These are phyloP conservation scores for Drosophila tsacasi DNA, from an alignment of 1,140 invertebrate genomes.

Conservation along the genomic window DNA sequence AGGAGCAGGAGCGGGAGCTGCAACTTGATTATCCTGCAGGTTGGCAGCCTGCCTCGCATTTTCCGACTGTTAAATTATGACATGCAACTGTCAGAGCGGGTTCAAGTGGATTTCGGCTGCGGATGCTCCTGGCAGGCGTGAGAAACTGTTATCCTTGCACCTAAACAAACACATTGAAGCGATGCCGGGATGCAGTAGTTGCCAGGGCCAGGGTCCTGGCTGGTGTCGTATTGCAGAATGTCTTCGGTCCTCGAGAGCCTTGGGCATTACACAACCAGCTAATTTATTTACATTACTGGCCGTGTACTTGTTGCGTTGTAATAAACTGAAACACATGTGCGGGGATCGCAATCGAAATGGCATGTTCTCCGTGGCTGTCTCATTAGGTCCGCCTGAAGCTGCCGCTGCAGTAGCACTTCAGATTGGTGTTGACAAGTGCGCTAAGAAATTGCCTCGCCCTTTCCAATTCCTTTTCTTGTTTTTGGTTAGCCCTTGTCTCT, in stretches of 20 bases:
- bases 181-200: conserved; percentile 59
- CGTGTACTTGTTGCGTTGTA: conserved; percentile 32
- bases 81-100: conserved; percentile 69
- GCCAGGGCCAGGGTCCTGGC: conserved; percentile 27
- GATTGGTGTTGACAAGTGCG: conserved; percentile 75
- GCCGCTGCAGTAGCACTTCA: conserved; percentile 62
- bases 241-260: conserved; percentile 51
- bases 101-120: conserved; percentile 55
- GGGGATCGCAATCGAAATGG: conserved; percentile 48
- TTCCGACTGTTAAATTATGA: conserved; percentile 77
- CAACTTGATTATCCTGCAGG: conserved; percentile 59
- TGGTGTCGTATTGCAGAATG: conserved; percentile 63
- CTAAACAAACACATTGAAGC: conserved; percentile 69
- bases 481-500: background rate
- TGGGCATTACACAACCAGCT: conserved; percentile 54
- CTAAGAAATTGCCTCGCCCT: conserved; percentile 71
- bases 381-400: conserved; percentile 41
- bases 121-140: conserved; percentile 60
- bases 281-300: conserved; percentile 70
- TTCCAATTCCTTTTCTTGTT: background rate
- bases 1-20: conserved; percentile 32
- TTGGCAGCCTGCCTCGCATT: conserved; percentile 60
- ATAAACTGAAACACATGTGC: conserved; percentile 59
- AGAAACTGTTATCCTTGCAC: conserved; percentile 78
- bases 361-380: conserved; percentile 33